phyloP scores from a whole-genome alignment of 2,113 vertebrate genomes.

The Natator depressus region DNA sequence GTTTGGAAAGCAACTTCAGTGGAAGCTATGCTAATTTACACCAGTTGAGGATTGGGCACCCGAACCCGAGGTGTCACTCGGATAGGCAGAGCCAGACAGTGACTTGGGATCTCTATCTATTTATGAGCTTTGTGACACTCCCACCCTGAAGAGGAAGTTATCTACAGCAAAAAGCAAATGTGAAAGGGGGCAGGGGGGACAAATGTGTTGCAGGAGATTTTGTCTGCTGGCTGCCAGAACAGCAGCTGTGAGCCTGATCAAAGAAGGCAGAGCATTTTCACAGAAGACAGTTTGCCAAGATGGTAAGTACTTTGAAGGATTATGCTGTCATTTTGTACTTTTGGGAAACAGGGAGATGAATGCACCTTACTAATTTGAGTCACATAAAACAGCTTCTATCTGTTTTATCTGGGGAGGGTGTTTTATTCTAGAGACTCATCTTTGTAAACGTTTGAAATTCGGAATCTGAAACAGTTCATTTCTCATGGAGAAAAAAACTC shows the following conservation, averaged over 20 bases:
- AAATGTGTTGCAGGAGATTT: background rate
- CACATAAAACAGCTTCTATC: background rate
- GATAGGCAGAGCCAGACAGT: background rate
- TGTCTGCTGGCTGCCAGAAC: accelerated
- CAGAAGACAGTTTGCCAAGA: background rate
- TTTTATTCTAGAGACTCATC: background rate
- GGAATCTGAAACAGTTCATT: background rate
- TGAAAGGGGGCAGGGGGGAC: background rate
- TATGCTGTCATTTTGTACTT: background rate
- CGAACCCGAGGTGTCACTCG: background rate
- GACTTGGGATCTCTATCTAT: background rate
- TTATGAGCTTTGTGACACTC: background rate
- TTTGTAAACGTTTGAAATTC: background rate
- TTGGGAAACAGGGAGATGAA: background rate
- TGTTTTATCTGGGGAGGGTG: background rate
- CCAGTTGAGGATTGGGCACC: background rate
- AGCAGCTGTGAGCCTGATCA: background rate
- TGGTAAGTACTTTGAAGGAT: slow-evolving; percentile 40
- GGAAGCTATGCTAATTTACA: background rate
- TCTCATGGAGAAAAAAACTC: background rate
- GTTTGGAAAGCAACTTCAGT: background rate
- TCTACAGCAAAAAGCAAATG: background rate
- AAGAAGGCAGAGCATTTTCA: background rate
- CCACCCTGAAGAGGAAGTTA: slow-evolving; percentile 43
- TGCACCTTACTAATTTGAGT: background rate